Evolutionary conservation across 2,888 invertebrate species (phyloP), one percentile per base, ranked within the genome.

Genomic region (Cerceris rybyensis): DNA sequence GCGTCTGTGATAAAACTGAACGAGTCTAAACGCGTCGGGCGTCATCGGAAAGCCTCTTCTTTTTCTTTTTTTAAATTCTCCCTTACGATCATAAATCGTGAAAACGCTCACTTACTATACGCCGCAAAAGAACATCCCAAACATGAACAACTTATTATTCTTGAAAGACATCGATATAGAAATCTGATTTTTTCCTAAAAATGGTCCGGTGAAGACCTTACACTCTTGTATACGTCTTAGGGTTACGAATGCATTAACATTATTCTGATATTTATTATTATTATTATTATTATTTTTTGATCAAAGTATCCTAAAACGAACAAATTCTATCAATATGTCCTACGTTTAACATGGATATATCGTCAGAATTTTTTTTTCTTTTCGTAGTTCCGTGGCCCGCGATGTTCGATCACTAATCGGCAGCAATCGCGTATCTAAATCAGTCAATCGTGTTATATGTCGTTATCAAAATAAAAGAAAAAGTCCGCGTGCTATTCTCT

Each of bases 271-370:
- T 86, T 81, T 82, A 73, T 75, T 28, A 28, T 28, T 28, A 73
- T 75, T 28, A 28, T 28, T 28, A 28, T 28, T 28, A 28, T 28
- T 28, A 2, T 80, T 81, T 87, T 87, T 87, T 86, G 86, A 89
- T 90, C 87, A 87, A 87, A 88, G 85, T 88, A 91, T 89, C 86
- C 88, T 91, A 90, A 88, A 90, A 90, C 88, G 88, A 90, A 87
- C 88, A 90, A 88, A 88, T 88, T 86, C 87, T 89, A 89, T 79
- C 86, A 87, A 90, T 88, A 86, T 87, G 86, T 84, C 46, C 90
- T 90, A 90, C 87, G 86, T 88, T 86, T 88, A 90, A 90, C 88
- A 90, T 85, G 88, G 81, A 90, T 89, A 88, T 89, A 89, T 87
- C 86, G 81, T 86, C 83, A 87, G 81, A 84, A 84, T 84, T 79